Evolutionary conservation across 1,140 invertebrate genomes (phyloP), one percentile per base, ranked within the genome.

Genomic region (Ceratoteleas bidentatus): DNA sequence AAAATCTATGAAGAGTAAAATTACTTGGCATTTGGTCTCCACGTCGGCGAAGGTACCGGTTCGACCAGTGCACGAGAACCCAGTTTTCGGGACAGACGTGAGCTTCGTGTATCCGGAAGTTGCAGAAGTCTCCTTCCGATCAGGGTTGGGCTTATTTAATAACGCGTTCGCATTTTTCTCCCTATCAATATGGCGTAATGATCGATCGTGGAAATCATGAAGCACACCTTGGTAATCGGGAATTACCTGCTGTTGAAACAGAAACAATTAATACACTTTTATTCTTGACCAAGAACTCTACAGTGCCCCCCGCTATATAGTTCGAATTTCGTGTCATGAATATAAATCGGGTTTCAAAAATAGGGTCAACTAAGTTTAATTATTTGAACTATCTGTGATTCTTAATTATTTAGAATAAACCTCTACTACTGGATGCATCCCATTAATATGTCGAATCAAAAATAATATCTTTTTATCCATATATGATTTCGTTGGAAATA

Each of bases 21-120:
- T 70, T 73, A 95, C 95, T 92, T 97, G 96, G 81, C 96, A 96
- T 49, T 95, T 95, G 58, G 96, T 96, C 90, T 96, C 95, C 0
- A 95, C 93, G 82, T 96, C 95, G 5, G 96, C 95, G 84, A 96
- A 96, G 91, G 96, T 96, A 68, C 96, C 96, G 14, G 94, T 95
- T 47, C 93, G 93, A 5, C 93, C 94, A 38, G 92, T 91, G 82
- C 96, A 96, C 7, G 93, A 93, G 89, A 96, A 96, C 54, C 90
- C 91, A 7, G 96, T 96, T 50, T 94, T 92, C 0, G 96, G 95
- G 10, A 96, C 83, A 11, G 9, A 49, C 6, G 83, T 81, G 3
- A 88, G 85, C 62, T 78, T 84, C 11, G 90, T 87, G 54, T 91
- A 91, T 6, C 87, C 85, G 38, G 85, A 83, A 58, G 15, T 40